Evolutionary conservation across 2,113 vertebrate genomes (phyloP).

Genomic region (Pseudorectes ferrugineus): DNA sequence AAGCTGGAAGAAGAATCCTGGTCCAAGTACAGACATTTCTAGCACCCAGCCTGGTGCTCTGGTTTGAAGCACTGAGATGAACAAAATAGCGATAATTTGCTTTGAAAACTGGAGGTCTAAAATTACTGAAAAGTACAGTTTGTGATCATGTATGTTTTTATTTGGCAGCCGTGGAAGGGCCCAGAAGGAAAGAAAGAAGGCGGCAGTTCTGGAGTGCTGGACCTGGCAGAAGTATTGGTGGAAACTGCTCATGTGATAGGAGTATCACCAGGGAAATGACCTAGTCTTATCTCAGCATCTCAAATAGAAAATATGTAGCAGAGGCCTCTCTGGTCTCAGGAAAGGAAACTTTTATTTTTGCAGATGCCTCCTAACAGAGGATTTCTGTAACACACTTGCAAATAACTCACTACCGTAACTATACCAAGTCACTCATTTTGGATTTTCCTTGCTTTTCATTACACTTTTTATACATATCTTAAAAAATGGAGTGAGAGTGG

Average conservation of each 20-base stretch:
- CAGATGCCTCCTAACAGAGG: not conserved
- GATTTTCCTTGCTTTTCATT: not conserved
- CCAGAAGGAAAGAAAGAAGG: not conserved
- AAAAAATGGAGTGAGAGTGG: not conserved
- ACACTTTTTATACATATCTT: not conserved
- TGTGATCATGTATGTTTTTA: not conserved
- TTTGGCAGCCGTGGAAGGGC: not conserved
- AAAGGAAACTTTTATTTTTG: not conserved
- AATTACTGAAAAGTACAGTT: not conserved
- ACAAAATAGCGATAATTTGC: not conserved
- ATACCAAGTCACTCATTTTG: not conserved
- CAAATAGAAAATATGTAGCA: not conserved
- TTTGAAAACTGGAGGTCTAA: not conserved
- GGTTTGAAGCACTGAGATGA: not conserved
- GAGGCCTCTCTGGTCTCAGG: not conserved
- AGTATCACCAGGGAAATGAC: not conserved
- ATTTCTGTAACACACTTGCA: not conserved
- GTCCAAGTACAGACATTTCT: not conserved
- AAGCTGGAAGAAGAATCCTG: not conserved
- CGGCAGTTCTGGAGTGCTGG: not conserved
- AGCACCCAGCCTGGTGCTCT: not conserved
- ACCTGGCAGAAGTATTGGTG: not conserved
- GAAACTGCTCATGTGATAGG: not conserved
- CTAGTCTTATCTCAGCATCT: conserved; percentile 14
- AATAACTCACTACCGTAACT: not conserved